Evolutionary conservation across 2,888 invertebrate genomes (phyloP), one percentile per base, ranked within the genome.

Genomic region (Chloroclystis v-ata): DNA sequence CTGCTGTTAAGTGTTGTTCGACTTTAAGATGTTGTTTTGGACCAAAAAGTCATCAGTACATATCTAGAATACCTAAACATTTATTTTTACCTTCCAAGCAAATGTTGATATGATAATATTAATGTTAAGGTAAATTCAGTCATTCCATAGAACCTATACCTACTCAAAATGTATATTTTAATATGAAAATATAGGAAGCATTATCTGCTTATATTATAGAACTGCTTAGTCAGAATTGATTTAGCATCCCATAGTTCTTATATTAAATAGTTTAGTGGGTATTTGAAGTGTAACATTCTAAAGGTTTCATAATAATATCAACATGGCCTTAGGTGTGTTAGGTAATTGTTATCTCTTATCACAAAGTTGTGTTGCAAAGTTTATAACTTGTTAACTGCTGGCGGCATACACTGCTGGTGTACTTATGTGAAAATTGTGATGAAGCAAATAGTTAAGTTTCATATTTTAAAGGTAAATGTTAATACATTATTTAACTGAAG

Each of bases 361-460:
- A 56, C 60, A 63, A 59, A 57, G 60, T 73, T 76, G 60, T 54
- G 68, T 75, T 75, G 75, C 75, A 71, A 75, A 75, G 65, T 55
- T 62, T 75, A 75, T 70, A 64, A 68, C 69, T 75, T 79, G 61
- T 61, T 35, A 55, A 54, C 47, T 46, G 47, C 44, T 28, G 42
- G 54, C 54, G 45, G 45, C 43, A 10, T 25, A 20, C 35, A 30
- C 44, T 46, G 48, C 50, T 59, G 75, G 76, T 20, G 74, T 75
- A 76, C 61, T 40, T 38, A 49, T 49, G 63, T 72, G 69, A 72
- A 72, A 78, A 82, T 76, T 85, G 85, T 86, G 85, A 85, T 86
- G 72, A 76, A 75, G 73, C 69, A 72, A 75, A 65, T 74, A 76
- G 78, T 82, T 84, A 85, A 82, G 82, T 84, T 84, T 83, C 74